A percentile compares a stretch with the other conserved stretches of the same genome.
These are phyloP conservation scores for Amphiprion clarkii DNA, from an alignment of 2,797 vertebrate species.

Conservation along the genomic window DNA sequence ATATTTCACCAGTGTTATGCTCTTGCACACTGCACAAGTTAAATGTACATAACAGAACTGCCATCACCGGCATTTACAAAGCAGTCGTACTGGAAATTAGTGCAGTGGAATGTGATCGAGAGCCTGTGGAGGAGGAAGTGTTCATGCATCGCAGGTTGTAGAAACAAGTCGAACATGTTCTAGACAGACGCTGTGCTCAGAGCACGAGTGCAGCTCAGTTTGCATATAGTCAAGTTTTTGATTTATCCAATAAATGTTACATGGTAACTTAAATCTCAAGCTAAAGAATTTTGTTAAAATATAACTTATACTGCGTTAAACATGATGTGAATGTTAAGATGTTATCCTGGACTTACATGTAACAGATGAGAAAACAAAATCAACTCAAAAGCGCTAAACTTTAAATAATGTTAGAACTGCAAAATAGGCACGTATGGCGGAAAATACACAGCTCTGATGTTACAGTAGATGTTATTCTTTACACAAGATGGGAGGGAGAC, in stretches of 20 bases:
- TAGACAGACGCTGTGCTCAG: conserved; percentile 21
- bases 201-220: conserved; percentile 27
- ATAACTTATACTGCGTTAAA: conserved; percentile 27
- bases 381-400: conserved; percentile 28
- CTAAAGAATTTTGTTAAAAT: conserved; percentile 19
- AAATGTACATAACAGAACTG: conserved; percentile 79
- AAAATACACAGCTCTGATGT: conserved; percentile 55
- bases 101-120: conserved; percentile 53
- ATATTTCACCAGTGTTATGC: conserved; percentile 75
- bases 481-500: conserved; percentile 5
- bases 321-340: conserved; percentile 45
- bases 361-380: conserved; percentile 49
- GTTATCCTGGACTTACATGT: conserved; percentile 37
- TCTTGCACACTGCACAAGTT: conserved; percentile 73
- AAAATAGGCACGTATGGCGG: conserved; percentile 83
- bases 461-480: conserved; percentile 47
- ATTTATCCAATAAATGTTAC: conserved; percentile 25
- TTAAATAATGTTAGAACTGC: conserved; percentile 55
- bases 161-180: conserved; percentile 45
- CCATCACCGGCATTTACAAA: conserved; percentile 79
- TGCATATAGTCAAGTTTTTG: conserved; percentile 48
- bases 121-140: conserved; percentile 26
- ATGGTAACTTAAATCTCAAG: conserved; percentile 33
- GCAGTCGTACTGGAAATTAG: conserved; percentile 52
- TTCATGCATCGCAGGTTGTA: conserved; percentile 61